These are phyloP conservation scores for Falco cherrug DNA, from an alignment of 2,797 vertebrate genomes.

Conservation along the genomic window DNA sequence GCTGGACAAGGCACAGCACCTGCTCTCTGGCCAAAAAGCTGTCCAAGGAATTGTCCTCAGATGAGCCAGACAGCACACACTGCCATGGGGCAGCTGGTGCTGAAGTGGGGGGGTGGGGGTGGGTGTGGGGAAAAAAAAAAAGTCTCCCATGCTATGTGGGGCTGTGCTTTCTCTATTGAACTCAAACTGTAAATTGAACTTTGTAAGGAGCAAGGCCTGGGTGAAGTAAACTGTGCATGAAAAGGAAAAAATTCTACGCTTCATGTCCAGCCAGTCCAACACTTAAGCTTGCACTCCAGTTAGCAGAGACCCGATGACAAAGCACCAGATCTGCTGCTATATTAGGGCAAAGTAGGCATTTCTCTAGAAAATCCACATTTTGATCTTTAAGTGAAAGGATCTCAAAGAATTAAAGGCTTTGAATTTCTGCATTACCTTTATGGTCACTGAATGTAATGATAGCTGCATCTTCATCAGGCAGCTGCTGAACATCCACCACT, in stretches of 20 bases:
- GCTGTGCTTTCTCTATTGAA: not conserved
- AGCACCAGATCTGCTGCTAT: not conserved
- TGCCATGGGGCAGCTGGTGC: not conserved
- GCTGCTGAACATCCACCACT: slow-evolving; percentile 46
- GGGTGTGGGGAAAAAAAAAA: not conserved
- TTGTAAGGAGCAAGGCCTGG: not conserved
- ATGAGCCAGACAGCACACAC: not conserved
- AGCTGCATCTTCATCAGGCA: slow-evolving; percentile 81
- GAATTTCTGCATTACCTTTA: slow-evolving; percentile 75
- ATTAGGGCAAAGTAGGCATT: not conserved
- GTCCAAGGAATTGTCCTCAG: not conserved
- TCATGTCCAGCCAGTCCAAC: not conserved
- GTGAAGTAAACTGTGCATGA: not conserved
- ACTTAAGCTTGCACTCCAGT: not conserved
- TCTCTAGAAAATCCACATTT: not conserved
- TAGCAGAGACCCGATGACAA: not conserved
- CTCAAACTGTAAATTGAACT: not conserved
- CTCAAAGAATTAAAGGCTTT: not conserved
- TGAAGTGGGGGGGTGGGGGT: not conserved
- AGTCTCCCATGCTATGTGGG: accelerated
- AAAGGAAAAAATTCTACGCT: not conserved
- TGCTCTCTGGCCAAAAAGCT: not conserved
- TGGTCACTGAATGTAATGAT: slow-evolving; percentile 78
- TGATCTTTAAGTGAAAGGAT: not conserved
- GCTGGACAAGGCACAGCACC: not conserved